Base-by-base conservation (phyloP, 2,888 invertebrate species). In the Synanthedon vespiformis region DNA sequence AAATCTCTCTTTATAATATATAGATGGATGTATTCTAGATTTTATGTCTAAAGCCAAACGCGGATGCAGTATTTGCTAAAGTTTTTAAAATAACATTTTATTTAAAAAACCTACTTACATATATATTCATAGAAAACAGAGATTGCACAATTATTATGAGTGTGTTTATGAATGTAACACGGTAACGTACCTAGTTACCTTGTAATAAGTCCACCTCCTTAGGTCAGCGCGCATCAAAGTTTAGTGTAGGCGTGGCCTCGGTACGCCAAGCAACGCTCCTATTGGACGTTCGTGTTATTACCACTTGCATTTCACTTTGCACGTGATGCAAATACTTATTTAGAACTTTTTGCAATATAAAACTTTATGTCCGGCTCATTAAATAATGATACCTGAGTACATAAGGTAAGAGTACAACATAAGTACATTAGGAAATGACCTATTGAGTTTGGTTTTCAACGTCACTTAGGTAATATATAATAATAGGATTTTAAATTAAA, bases 231-330 rank as follows among this genome's bases (percentile, higher is more conserved):
- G 69, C 63, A 63, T 60, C 65, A 27, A 44, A 22, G 22, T 22
- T 22, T 22, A 22, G 66, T 67, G 80, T 81, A 62, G 84, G 84
- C 81, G 84, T 74, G 76, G 79, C 77, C 72, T 76, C 70, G 68
- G 64, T 60, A 61, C 59, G 65, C 67, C 59, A 67, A 68, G 67
- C 62, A 60, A 57, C 59, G 55, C 66, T 62, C 62, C 64, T 64
- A 85, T 85, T 84, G 84, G 84, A 64, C 58, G 68, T 65, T 61
- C 56, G 55, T 57, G 55, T 55, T 68, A 68, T 76, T 75, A 72
- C 77, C 72, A 73, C 73, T 74, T 79, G 80, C 82, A 83, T 84
- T 83, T 83, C 80, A 77, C 80, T 72, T 65, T 58, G 61, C 64
- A 70, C 72, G 70, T 68, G 71, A 65, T 68, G 56, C 57, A 80